Evolutionary conservation across 1,140 invertebrate species (phyloP), one percentile per base, ranked within the genome.

Genomic region (Drosophila sucinea): DNA sequence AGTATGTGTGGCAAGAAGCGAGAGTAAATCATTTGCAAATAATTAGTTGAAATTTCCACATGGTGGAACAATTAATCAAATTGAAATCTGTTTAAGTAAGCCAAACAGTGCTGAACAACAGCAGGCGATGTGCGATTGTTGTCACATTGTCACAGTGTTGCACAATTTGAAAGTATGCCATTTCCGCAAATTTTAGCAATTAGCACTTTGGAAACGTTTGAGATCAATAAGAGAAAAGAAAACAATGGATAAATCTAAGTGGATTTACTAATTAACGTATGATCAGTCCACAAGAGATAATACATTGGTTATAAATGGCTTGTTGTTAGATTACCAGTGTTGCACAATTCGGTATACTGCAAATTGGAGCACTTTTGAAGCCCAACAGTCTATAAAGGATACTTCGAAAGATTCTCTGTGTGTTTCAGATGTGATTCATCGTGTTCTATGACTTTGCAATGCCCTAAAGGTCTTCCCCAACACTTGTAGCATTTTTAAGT

Each of bases 1-100:
- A 17, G 32, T 35, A 10, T 35, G 25, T 35, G 27, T 55, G 29
- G 56, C 56, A 58, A 58, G 56, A 58, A 58, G 56, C 56, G 56
- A 58, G 56, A 58, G 56, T 35, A 11, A 55, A 55, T 5, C 51
- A 30, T 55, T 55, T 55, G 51, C 32, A 33, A 58, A 58, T 58
- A 58, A 58, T 58, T 58, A 58, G 56, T 58, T 58, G 17, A 58
- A 58, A 38, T 58, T 58, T 58, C 32, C 56, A 58, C 32, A 58
- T 58, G 35, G 35, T 4, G 32, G 8, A 58, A 57, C 5, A 33
- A 25, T 38, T 35, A 58, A 58, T 27, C 23, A 51, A 23, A 5
- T 47, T 23, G 30, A 57, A 33, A 58, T 58, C 56, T 23, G 38
- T 25, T 58, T 58, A 58, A 25, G 3, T 7, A n/a, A n/a, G 30